Percentiles rank a stretch among this genome's conserved stretches.
Evolutionary conservation across 2,113 vertebrate species (phyloP).

Genomic region (Antechinus flavipes): DNA sequence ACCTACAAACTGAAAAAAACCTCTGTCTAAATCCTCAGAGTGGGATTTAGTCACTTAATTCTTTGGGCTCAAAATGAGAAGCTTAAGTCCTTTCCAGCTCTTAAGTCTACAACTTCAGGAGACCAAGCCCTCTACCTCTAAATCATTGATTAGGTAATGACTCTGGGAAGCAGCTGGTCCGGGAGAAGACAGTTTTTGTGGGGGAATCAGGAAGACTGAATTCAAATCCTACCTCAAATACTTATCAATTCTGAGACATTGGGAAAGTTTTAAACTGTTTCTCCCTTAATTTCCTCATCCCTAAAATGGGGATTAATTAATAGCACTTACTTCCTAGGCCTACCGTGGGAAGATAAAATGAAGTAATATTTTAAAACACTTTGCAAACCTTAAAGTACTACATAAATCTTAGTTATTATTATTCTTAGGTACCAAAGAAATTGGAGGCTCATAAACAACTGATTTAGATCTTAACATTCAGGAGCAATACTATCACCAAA

Average conservation of each 20-base stretch:
- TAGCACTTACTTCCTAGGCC: not conserved
- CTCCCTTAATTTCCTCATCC: not conserved
- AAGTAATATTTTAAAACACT: not conserved
- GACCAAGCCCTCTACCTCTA: no score
- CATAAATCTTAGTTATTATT: not conserved
- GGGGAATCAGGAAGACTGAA: not conserved
- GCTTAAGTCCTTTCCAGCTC: no score
- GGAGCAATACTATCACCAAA: not conserved
- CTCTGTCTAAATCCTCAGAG: not conserved
- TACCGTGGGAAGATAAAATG: not conserved
- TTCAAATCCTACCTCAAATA: not conserved
- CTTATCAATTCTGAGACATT: not conserved
- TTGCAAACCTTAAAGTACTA: not conserved
- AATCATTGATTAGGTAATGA: no score
- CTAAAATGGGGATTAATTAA: not conserved
- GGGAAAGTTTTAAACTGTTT: not conserved
- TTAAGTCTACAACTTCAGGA: no score
- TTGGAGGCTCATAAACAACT: not conserved
- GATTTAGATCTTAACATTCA: not conserved
- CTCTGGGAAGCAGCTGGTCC: not conserved
- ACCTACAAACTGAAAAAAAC: not conserved
- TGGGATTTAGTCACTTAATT: not conserved
- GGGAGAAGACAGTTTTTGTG: not conserved
- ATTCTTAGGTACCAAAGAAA: not conserved
- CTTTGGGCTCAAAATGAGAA: no score